Base-by-base conservation (phyloP, 2,888 invertebrate genomes). In the Zelleria hepariella region DNA sequence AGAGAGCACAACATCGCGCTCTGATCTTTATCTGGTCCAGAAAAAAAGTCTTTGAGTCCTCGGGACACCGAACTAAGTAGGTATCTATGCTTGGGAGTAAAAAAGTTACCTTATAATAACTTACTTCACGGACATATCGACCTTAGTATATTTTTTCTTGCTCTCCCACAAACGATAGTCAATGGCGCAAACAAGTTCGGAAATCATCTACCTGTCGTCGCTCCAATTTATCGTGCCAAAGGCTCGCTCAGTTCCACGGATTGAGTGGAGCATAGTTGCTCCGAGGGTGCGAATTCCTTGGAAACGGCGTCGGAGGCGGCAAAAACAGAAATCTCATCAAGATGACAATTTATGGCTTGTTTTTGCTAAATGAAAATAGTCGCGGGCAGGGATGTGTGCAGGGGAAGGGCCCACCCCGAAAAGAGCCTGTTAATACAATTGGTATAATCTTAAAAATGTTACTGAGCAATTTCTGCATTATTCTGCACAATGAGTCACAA, bases 331-430 rank as follows among this genome's bases (percentile, higher is more conserved):
- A 88, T 86, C 85, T 88, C 83, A 86, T 88, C 87, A 86, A 86
- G 87, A 87, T 88, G 88, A 87, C 88, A 88, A 88, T 88, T 88
- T 88, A 88, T 88, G 86, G 88, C 79, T 85, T 88, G 88, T 87
- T 88, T 88, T 88, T 88, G 86, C 87, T 88, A 87, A 88, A 87
- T 88, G 87, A 88, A 87, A 87, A 87, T 86, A 86, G 86, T 88
- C 83, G 80, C 77, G 76, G 72, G 74, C 80, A 80, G 77, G 80
- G 86, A 84, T 84, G 78, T 77, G 77, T 79, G 77, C 77, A 82
- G 32, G 32, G 15, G 15, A 15, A 42, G 15, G 10, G 32, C 15
- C 15, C n/a, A n/a, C n/a, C 32, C 10, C 15, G 15, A 15, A 42
- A 42, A 42, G 32, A 42, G 32, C 10, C 15, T 15, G 10, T 3